Evolutionary conservation across 2,113 vertebrate species (phyloP).

Genomic region (Dissostichus mawsoni): DNA sequence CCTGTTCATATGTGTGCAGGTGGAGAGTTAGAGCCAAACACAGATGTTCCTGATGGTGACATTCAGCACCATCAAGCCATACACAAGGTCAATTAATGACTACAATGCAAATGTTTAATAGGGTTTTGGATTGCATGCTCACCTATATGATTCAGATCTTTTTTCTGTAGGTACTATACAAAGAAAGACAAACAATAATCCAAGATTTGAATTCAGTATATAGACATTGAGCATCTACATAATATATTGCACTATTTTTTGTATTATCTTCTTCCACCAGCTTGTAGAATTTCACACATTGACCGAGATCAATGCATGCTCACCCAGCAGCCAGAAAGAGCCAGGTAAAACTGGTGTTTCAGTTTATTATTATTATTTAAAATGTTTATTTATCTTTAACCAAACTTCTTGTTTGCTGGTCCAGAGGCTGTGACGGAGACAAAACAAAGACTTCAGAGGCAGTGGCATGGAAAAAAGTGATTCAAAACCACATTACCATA

Average conservation of each 20-base stretch:
- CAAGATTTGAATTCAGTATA: not conserved
- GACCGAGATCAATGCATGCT: not conserved
- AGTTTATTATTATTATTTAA: not conserved
- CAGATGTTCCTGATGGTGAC: not conserved
- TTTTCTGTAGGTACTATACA: too few species aligned
- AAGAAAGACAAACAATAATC: not conserved
- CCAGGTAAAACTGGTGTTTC: constrained; percentile 10
- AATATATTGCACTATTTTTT: not conserved
- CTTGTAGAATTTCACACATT: not conserved
- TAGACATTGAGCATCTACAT: not conserved
- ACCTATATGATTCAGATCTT: too few species aligned
- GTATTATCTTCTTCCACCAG: constrained; percentile 9
- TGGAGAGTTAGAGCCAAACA: not conserved
- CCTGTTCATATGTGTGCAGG: constrained; percentile 10
- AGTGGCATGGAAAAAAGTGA: not conserved
- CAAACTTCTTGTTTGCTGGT: not conserved
- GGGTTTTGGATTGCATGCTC: too few species aligned
- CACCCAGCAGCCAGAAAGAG: not conserved
- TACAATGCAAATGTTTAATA: too few species aligned
- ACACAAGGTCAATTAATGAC: constrained; percentile 4
- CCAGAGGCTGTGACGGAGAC: not conserved
- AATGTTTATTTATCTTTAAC: not conserved
- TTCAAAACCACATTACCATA: not conserved
- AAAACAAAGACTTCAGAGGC: not conserved
- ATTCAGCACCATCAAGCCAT: not conserved